Evolutionary conservation across 2,888 invertebrate species (phyloP).

Genomic region (Catocala fraxini): DNA sequence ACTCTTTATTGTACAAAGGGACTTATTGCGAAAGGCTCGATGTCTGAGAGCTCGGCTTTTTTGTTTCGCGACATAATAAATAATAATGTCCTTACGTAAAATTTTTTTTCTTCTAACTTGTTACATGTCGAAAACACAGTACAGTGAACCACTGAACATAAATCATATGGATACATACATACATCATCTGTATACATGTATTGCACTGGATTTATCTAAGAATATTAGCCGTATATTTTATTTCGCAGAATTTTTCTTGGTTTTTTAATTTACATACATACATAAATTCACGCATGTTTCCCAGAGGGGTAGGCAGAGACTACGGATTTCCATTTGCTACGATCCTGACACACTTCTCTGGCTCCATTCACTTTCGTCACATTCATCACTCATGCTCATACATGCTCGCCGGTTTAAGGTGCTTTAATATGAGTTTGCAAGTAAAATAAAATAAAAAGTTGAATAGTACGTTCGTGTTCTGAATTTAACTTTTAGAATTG

Average conservation of each 20-base stretch:
- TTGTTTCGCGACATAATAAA: constrained; percentile 45
- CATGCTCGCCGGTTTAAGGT: no score
- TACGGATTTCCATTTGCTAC: no score
- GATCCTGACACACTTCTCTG: no score
- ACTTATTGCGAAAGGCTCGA: constrained; percentile 30
- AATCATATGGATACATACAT: constrained; percentile 27
- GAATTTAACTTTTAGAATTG: no score
- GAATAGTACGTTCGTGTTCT: no score
- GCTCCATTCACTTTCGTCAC: no score
- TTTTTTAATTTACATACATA: no score
- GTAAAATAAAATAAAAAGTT: no score
- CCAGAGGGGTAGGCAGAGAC: no score
- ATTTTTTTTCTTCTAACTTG: constrained; percentile 41
- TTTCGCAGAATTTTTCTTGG: neutral
- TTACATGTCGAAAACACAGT: constrained; percentile 27
- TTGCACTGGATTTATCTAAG: constrained; percentile 10
- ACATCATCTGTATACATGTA: neutral
- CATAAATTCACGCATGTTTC: no score
- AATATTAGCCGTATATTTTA: neutral
- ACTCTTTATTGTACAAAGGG: constrained; percentile 29
- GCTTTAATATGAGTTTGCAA: no score
- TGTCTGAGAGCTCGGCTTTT: constrained; percentile 37
- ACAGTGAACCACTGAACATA: constrained; percentile 31
- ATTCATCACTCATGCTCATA: no score
- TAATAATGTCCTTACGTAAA: constrained; percentile 45